Evolutionary conservation across 2,888 invertebrate species (phyloP).

Genomic region (Perizoma affinitatum): DNA sequence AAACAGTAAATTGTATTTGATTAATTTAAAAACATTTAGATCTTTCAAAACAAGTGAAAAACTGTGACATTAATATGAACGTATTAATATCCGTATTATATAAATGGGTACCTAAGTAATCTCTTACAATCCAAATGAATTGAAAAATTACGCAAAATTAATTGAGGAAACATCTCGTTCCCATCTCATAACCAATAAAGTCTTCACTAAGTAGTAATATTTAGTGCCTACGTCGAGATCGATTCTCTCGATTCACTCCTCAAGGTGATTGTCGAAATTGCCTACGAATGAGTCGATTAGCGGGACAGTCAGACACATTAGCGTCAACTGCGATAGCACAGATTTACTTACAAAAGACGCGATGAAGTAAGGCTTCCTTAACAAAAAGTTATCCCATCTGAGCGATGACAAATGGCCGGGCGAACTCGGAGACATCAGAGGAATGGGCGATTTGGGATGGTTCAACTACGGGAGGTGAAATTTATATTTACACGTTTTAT

Average conservation of each 20-base stretch:
- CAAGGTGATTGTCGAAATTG: constrained; percentile 46
- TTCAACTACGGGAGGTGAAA: constrained; percentile 16
- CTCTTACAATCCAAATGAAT: too few species aligned
- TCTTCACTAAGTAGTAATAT: too few species aligned
- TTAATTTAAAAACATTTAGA: too few species aligned
- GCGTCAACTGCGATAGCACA: constrained; percentile 66
- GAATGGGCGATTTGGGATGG: constrained; percentile 18
- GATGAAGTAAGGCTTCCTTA: constrained; percentile 68
- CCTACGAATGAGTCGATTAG: constrained; percentile 61
- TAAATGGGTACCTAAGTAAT: too few species aligned
- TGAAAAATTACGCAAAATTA: too few species aligned
- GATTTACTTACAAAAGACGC: constrained; percentile 73
- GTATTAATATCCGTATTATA: too few species aligned
- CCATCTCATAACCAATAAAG: neutral
- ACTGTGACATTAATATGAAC: too few species aligned
- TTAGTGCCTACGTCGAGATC: constrained; percentile 2
- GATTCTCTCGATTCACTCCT: constrained; percentile 32
- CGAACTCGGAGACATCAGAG: constrained; percentile 57
- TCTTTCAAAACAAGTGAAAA: too few species aligned
- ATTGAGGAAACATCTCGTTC: too few species aligned
- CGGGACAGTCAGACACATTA: constrained; percentile 62
- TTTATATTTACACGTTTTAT: constrained; percentile 1
- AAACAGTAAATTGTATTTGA: too few species aligned
- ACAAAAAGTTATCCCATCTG: constrained; percentile 79
- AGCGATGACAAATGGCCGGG: constrained; percentile 77